Percentiles rank a stretch among this genome's conserved stretches.
phyloP scores from a whole-genome alignment of 2,888 invertebrate genomes.

The Nemurella pictetii region DNA sequence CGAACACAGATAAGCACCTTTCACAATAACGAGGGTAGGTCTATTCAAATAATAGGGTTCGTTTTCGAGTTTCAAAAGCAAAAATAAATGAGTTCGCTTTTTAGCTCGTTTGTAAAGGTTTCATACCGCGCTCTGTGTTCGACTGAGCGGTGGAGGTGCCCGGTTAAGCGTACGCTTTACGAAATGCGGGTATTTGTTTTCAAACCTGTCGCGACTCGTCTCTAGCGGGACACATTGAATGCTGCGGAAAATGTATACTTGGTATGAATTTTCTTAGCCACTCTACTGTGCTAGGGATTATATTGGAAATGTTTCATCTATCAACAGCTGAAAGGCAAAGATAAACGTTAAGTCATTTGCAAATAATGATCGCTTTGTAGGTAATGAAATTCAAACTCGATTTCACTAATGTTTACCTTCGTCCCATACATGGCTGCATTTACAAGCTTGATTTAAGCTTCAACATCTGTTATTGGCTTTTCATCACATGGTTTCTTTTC shows the following conservation, averaged over 20 bases:
- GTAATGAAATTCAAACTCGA: conserved; percentile 3
- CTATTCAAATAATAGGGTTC: neutral
- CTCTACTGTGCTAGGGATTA: neutral
- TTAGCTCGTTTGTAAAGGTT: neutral
- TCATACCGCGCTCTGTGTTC: neutral
- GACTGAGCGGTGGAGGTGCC: neutral
- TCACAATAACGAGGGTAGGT: neutral
- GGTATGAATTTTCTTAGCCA: no score
- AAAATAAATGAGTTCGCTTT: neutral
- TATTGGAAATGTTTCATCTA: neutral
- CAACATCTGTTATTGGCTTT: neutral
- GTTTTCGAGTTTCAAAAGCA: neutral
- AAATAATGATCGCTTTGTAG: neutral
- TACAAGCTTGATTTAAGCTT: neutral
- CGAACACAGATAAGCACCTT: neutral
- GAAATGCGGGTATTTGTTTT: neutral
- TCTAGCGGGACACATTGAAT: no score
- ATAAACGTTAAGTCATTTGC: neutral
- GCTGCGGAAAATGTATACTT: no score
- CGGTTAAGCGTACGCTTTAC: neutral
- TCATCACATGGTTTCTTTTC: neutral
- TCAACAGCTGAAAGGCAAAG: neutral
- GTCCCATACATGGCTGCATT: neutral
- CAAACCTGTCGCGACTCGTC: no score
- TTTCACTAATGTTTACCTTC: conserved; percentile 1